Evolutionary conservation across 2,888 invertebrate genomes (phyloP).

Genomic region (Netelia fuscicornis): DNA sequence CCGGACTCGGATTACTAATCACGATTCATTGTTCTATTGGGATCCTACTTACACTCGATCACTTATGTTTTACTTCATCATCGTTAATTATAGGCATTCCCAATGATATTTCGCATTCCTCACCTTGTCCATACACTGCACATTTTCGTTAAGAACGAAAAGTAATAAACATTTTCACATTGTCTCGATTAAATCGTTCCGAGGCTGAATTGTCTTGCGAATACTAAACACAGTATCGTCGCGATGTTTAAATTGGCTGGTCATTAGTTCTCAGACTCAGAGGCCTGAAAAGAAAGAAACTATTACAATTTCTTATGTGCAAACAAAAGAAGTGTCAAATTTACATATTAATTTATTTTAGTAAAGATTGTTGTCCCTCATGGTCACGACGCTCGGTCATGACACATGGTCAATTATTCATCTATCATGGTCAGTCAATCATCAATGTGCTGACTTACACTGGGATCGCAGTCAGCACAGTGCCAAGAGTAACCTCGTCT

Average conservation of each 20-base stretch:
- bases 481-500: slow-evolving; percentile 98
- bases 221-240: slow-evolving; percentile 72
- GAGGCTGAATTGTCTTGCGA: slow-evolving; percentile 70
- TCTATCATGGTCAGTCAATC: not conserved
- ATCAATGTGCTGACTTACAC: slow-evolving; percentile 87
- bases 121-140: slow-evolving; percentile 1
- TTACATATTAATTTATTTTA: too few relatives aligned
- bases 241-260: slow-evolving; percentile 65
- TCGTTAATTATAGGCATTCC: slow-evolving; percentile 35
- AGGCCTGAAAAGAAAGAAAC: slow-evolving; percentile 81
- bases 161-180: slow-evolving; percentile 36
- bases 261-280: slow-evolving; percentile 82
- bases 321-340: not conserved
- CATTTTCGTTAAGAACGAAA: slow-evolving; percentile 2
- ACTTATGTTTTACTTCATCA: slow-evolving; percentile 16
- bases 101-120: slow-evolving; percentile 30
- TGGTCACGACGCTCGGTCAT: too few relatives aligned
- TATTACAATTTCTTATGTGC: slow-evolving; percentile 25
- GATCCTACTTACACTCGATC: slow-evolving; percentile 1
- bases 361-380: too few relatives aligned
- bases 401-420: too few relatives aligned
- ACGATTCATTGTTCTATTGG: slow-evolving; percentile 26
- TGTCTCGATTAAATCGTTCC: not conserved
- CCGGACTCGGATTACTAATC: slow-evolving; percentile 24
- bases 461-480: slow-evolving; percentile 97